Evolutionary conservation across 1,140 invertebrate species (phyloP).

Genomic region (Sycophila sp.): DNA sequence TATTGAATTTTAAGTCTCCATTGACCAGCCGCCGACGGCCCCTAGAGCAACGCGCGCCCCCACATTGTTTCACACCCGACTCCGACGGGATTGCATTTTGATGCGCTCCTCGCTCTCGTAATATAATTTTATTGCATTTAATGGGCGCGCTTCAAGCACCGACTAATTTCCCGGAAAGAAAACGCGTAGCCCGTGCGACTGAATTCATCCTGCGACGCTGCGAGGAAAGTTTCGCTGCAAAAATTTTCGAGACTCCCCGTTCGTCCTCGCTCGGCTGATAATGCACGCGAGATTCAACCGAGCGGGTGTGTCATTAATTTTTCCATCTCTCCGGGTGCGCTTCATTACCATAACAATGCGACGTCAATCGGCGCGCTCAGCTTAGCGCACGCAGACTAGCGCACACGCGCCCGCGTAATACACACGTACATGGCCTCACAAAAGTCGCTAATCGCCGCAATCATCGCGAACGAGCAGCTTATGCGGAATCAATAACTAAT

Average conservation of each 20-base stretch:
- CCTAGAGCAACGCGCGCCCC: not conserved
- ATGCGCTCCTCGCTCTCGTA: not conserved
- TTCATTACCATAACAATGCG: slow-evolving; percentile 32
- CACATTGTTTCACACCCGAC: not conserved
- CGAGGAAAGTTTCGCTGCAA: too few species aligned
- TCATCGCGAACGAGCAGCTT: slow-evolving; percentile 34
- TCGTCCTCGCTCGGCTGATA: too few species aligned
- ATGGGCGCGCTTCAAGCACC: not conserved
- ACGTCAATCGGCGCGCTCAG: not conserved
- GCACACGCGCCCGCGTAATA: not conserved
- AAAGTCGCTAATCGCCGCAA: slow-evolving; percentile 36
- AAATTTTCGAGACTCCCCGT: too few species aligned
- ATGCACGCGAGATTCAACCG: not conserved
- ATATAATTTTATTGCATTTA: slow-evolving; percentile 15
- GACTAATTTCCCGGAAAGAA: too few species aligned
- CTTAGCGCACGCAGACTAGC: not conserved
- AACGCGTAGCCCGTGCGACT: too few species aligned
- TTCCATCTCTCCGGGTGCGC: not conserved
- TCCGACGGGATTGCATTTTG: slow-evolving; percentile 16
- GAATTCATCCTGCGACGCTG: too few species aligned
- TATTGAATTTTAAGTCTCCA: slow-evolving; percentile 35
- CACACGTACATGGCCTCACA: not conserved
- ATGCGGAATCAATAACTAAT: slow-evolving; percentile 37
- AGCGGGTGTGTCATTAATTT: not conserved
- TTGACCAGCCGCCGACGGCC: not conserved